These are phyloP conservation scores for Papilio machaon DNA, from an alignment of 1,140 invertebrate genomes.

Conservation along the genomic window DNA sequence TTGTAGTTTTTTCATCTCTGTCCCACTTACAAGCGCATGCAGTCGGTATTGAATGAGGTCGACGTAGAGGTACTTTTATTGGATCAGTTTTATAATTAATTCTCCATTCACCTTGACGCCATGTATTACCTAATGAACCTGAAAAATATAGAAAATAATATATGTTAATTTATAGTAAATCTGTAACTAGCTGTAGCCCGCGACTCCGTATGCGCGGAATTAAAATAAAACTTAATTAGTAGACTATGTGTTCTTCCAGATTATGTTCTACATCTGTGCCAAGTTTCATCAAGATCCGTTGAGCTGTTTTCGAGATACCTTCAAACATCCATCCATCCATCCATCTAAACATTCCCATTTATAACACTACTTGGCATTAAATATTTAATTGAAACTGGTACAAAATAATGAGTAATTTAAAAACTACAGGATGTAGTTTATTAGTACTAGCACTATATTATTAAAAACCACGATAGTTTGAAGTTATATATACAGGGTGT, in stretches of 20 bases:
- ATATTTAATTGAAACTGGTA: too few relatives aligned
- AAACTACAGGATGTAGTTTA: neutral
- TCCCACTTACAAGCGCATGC: constrained; percentile 42
- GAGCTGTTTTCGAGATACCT: too few relatives aligned
- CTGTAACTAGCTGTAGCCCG: neutral
- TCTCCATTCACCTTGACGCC: constrained; percentile 79
- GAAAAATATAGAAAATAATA: constrained; percentile 39
- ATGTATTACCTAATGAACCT: constrained; percentile 79
- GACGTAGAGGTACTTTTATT: constrained; percentile 58
- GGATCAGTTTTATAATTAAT: constrained; percentile 65
- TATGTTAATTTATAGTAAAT: neutral
- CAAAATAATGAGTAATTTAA: neutral
- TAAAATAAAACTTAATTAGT: too few relatives aligned
- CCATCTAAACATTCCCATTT: too few relatives aligned
- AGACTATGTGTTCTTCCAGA: too few relatives aligned
- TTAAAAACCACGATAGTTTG: too few relatives aligned
- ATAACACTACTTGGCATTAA: too few relatives aligned
- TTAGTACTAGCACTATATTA: too few relatives aligned
- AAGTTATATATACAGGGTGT: neutral
- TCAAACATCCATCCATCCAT: too few relatives aligned
- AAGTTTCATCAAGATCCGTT: too few relatives aligned
- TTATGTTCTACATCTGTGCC: too few relatives aligned
- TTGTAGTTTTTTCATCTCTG: constrained; percentile 31
- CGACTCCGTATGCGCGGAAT: too few relatives aligned
- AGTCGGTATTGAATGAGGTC: constrained; percentile 42